phyloP scores from a whole-genome alignment of 2,888 invertebrate species.

The Sarcophaga variegata region DNA sequence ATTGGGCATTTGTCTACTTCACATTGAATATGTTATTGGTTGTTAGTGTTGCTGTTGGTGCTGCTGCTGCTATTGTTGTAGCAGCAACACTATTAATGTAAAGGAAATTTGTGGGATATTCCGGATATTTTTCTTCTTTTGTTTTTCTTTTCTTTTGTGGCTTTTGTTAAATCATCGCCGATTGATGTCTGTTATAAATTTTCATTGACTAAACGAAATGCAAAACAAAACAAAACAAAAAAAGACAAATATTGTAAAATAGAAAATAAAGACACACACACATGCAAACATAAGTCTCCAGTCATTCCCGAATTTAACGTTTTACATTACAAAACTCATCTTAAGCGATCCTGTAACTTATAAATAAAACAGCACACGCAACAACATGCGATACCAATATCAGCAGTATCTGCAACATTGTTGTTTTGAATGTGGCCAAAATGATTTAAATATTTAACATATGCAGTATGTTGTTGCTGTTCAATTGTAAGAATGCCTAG shows the following conservation, averaged over 20 bases:
- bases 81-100: not conserved
- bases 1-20: constrained; percentile 53
- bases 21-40: not conserved
- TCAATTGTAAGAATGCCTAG: not conserved
- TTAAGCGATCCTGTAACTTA: constrained; percentile 38
- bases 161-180: constrained; percentile 65
- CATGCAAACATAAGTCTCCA: not conserved
- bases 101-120: constrained; percentile 67
- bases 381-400: constrained; percentile 46
- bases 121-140: constrained; percentile 19
- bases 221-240: constrained; percentile 41
- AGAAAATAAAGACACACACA: constrained; percentile 12
- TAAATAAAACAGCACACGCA: constrained; percentile 51
- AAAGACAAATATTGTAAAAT: no score
- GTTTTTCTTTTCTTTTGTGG: constrained; percentile 34
- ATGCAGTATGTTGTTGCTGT: not conserved
- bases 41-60: not conserved
- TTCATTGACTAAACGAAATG: constrained; percentile 59
- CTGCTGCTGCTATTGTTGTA: constrained; percentile 22
- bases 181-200: constrained; percentile 66
- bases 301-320: constrained; percentile 23
- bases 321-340: constrained; percentile 44
- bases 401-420: constrained; percentile 46
- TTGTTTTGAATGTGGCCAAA: not conserved
- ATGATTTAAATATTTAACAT: not conserved